These are phyloP conservation scores for Promerops cafer DNA, from an alignment of 2,113 vertebrate genomes.

Conservation along the genomic window DNA sequence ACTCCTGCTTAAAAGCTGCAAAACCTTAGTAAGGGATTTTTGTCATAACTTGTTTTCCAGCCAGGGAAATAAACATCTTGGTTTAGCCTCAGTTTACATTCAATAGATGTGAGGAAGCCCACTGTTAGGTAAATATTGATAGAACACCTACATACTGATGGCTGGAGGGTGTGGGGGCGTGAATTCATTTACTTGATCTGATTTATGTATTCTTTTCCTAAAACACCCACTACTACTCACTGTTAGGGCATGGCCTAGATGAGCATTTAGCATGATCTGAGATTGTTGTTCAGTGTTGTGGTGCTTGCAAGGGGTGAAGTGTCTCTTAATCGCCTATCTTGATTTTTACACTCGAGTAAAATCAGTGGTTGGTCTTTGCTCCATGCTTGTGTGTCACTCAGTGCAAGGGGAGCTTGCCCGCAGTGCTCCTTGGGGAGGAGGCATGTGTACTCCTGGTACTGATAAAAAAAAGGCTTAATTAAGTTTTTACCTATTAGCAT, in stretches of 20 bases:
- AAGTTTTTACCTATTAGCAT: background rate
- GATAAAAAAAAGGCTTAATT: background rate
- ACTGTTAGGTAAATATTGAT: background rate
- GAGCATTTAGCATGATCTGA: background rate
- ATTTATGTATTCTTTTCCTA: background rate
- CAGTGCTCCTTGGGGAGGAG: background rate
- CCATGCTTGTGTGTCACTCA: background rate
- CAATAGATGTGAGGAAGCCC: background rate
- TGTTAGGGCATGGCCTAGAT: background rate
- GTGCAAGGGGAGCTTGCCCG: background rate
- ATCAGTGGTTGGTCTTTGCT: background rate
- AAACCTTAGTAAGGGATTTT: background rate
- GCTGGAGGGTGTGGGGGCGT: background rate
- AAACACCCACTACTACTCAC: background rate
- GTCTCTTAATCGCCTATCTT: fast-evolving
- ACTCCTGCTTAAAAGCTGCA: background rate
- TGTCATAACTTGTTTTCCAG: background rate
- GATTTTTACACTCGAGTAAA: background rate
- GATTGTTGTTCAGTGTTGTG: background rate
- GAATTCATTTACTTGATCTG: background rate
- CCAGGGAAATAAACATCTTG: background rate
- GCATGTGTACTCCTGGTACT: fast-evolving
- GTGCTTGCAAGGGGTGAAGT: background rate
- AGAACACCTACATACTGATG: background rate
- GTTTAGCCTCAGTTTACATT: background rate